These are phyloP conservation scores for Oxygymnocypris stewartii DNA, from an alignment of 2,113 vertebrate genomes.

Conservation along the genomic window DNA sequence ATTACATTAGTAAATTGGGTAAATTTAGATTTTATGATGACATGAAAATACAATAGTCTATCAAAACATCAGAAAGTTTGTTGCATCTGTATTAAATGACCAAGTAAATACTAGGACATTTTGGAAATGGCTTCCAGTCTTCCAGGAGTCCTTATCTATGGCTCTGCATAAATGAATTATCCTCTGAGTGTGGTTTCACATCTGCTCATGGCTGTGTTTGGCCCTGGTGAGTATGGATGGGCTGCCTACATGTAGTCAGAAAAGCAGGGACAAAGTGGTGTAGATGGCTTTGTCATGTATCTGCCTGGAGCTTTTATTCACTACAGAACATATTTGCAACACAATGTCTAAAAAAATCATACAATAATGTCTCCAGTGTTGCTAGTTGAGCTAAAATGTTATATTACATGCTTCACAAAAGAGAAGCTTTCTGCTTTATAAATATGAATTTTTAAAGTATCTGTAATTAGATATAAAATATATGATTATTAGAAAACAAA, in stretches of 20 bases:
- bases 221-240: neutral
- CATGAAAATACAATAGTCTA: neutral
- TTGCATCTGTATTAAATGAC: conserved; percentile 57
- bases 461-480: neutral
- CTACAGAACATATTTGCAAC: conserved; percentile 64
- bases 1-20: neutral
- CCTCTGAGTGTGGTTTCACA: conserved; percentile 27
- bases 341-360: conserved; percentile 59
- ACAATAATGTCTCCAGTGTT: neutral
- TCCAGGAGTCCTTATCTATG: conserved; percentile 34
- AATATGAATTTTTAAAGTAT: neutral
- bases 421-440: neutral
- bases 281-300: conserved; percentile 61
- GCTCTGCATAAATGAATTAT: conserved; percentile 27
- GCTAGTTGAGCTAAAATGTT: neutral
- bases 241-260: conserved; percentile 45
- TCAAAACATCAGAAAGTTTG: conserved; percentile 17
- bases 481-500: neutral
- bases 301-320: conserved; percentile 58
- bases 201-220: conserved; percentile 16
- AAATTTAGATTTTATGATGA: neutral
- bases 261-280: conserved; percentile 55
- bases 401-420: neutral
- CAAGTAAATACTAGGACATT: conserved; percentile 42
- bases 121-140: conserved; percentile 35